Percentiles rank a stretch among this genome's conserved stretches.
Conservation (phyloP, 2,888 invertebrate genomes). For the Xanthia togata region DNA sequence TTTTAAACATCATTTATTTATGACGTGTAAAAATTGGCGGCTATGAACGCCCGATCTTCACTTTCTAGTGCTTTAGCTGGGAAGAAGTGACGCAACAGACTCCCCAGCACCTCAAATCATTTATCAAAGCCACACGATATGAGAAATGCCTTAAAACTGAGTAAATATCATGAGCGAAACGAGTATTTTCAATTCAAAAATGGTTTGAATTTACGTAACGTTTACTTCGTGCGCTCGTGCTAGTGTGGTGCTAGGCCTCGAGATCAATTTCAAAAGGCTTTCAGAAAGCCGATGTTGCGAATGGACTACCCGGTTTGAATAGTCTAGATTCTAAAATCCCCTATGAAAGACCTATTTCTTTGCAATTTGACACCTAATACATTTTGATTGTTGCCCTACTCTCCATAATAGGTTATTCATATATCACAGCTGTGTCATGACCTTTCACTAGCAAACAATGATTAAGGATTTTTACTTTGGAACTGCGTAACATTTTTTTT, state of each 20-base stretch:
- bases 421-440: neutral
- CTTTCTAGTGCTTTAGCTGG: no score
- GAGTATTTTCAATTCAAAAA: no score
- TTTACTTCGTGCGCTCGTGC: neutral
- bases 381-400: slow-evolving; percentile 2
- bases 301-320: no score
- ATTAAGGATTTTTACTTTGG: neutral
- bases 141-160: no score
- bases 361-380: neutral
- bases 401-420: slow-evolving; percentile 19
- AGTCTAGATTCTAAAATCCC: neutral
- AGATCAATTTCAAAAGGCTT: neutral
- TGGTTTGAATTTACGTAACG: neutral
- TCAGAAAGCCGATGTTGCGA: neutral
- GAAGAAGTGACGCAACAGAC: no score
- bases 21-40: no score
- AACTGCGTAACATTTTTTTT: no score
- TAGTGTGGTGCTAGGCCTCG: neutral
- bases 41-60: no score
- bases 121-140: no score
- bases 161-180: no score
- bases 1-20: no score
- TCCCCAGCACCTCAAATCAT: no score
- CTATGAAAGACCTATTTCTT: slow-evolving; percentile 1
- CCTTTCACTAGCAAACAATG: neutral